Percentiles rank a stretch among this genome's conserved stretches.
phyloP scores from a whole-genome alignment of 2,888 invertebrate species.

The Erpobdella octoculata region DNA sequence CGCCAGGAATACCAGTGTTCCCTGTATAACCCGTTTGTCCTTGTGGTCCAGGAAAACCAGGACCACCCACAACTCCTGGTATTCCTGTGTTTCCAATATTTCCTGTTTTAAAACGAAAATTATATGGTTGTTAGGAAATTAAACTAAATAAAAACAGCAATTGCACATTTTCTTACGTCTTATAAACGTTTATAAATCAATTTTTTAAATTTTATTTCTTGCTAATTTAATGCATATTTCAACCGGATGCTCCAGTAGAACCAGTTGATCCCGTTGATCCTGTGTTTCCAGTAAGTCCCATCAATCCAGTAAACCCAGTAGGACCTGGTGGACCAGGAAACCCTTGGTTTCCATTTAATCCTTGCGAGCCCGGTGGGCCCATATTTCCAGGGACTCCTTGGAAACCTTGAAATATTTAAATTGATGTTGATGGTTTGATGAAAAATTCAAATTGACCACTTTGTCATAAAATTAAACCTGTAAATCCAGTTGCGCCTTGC shows the following conservation, averaged over 20 bases:
- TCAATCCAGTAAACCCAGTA: background rate
- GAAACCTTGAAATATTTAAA: slow-evolving; percentile 21
- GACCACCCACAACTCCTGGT: slow-evolving; percentile 28
- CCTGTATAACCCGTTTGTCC: slow-evolving; percentile 34
- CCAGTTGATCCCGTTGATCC: slow-evolving; percentile 11
- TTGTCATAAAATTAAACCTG: slow-evolving; percentile 7
- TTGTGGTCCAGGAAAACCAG: slow-evolving; percentile 25
- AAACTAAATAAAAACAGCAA: no score
- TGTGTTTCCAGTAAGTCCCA: slow-evolving; percentile 6
- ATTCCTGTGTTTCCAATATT: slow-evolving; percentile 25
- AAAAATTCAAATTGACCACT: background rate
- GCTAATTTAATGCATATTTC: background rate
- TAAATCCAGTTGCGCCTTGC: slow-evolving; percentile 21
- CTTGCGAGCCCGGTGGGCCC: slow-evolving; percentile 26
- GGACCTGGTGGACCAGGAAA: slow-evolving; percentile 21
- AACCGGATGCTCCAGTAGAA: background rate
- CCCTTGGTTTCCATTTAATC: slow-evolving; percentile 5
- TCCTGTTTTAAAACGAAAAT: slow-evolving; percentile 26
- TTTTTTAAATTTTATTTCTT: background rate
- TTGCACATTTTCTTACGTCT: no score
- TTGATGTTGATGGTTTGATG: no score
- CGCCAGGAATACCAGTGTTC: slow-evolving; percentile 9
- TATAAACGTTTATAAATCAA: background rate
- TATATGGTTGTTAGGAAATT: no score
- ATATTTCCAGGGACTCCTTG: slow-evolving; percentile 16